A percentile compares a stretch with the other conserved stretches of the same genome.
Conservation (phyloP, 2,113 vertebrate genomes). For the Cepphus grylle region DNA sequence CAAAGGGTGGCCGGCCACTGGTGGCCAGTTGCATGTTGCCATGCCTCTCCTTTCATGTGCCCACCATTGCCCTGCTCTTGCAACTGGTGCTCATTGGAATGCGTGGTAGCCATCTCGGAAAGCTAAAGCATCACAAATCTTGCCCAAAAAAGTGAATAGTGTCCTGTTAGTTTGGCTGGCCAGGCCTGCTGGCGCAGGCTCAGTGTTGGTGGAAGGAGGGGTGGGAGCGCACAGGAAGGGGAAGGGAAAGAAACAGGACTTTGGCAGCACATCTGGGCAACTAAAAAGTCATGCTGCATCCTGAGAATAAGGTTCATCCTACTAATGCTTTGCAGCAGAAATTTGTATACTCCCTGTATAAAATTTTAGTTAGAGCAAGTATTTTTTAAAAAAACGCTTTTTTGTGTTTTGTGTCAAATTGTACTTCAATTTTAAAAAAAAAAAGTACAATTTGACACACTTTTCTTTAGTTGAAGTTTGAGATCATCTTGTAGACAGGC, state of each 20-base stretch:
- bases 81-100: not conserved
- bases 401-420: too few species aligned
- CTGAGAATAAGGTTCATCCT: not conserved
- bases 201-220: rapidly evolving
- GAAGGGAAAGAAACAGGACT: not conserved
- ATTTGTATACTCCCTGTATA: not conserved
- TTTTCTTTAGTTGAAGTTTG: not conserved
- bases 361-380: not conserved
- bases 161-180: not conserved
- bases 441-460: not conserved
- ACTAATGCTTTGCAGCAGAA: not conserved
- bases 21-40: not conserved
- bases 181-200: not conserved
- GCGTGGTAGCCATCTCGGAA: not conserved
- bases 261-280: not conserved
- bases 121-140: not conserved
- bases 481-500: not conserved
- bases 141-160: not conserved
- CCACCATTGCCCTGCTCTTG: not conserved
- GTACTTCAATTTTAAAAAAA: too few species aligned
- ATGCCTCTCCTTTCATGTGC: not conserved
- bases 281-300: not conserved
- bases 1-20: not conserved
- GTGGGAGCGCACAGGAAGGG: rapidly evolving
- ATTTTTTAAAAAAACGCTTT: not conserved